Evolutionary conservation across 2,797 vertebrate genomes (phyloP), one percentile per base, ranked within the genome.

Genomic region (Sebastes taczanowskii): DNA sequence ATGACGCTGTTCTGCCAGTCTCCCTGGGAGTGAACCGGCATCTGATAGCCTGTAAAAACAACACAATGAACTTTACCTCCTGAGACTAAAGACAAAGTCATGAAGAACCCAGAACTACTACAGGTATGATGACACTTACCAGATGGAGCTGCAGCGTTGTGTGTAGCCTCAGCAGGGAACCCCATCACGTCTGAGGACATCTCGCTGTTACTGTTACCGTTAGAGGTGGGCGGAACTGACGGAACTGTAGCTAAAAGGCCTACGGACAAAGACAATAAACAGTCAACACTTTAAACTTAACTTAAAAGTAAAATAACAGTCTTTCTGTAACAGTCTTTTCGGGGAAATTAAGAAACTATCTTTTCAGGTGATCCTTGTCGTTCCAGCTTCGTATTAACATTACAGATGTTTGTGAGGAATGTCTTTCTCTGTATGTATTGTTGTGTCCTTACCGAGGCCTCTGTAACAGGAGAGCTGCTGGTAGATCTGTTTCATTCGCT

Each of bases 401-500:
- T 23, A 4, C 46, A 74, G 13, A 56, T 1, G 11, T 11, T 0
- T 22, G 29, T 6, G 46, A n/a, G 11, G 42, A 46, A 46, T 0
- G 42, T 18, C 42, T 18, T 16, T 46, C 0, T 34, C 2, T 46
- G 2, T 7, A 5, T 25, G 4, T 10, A 3, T 27, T 16, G n/a
- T 4, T 7, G 32, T 16, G 25, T 71, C 35, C 96, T 90, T 91
- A 99, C 98, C 97, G n/a, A 99, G 95, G 88, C 98, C 98, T 86
- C 98, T 95, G 85, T 98, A 95, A 63, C 94, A 94, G 80, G 93
- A 93, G 20, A 95, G 92, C 89, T 99, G 98, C 94, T 99, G 98
- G 92, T 99, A 99, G 92, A 99, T 98, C 95, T 99, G 98, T 82
- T 99, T 99, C 98, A 99, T 99, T 22, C 98, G 96, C 83, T 99